phyloP scores from a whole-genome alignment of 2,888 invertebrate species.

The Sussaba pulchella region DNA sequence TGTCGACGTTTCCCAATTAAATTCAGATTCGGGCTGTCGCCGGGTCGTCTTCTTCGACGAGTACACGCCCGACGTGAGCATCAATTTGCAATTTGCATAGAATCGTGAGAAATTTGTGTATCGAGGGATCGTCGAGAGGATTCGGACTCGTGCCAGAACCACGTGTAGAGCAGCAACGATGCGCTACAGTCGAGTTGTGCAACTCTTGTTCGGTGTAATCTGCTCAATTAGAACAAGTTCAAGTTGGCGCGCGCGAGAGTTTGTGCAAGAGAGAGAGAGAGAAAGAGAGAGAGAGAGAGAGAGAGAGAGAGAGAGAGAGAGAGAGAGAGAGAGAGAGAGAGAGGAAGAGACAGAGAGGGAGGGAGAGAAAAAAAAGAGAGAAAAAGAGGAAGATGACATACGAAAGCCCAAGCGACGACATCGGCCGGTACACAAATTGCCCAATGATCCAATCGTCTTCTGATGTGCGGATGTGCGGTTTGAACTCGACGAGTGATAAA shows the following conservation, averaged over 20 bases:
- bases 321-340: too few relatives aligned
- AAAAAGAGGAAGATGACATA: too few relatives aligned
- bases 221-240: constrained; percentile 69
- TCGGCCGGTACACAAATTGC: constrained; percentile 71
- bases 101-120: constrained; percentile 68
- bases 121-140: constrained; percentile 64
- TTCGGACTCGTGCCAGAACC: constrained; percentile 50
- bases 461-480: constrained; percentile 9
- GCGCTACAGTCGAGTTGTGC: constrained; percentile 15
- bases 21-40: constrained; percentile 14
- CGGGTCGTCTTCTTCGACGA: constrained; percentile 5
- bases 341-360: too few relatives aligned
- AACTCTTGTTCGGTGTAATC: constrained; percentile 69
- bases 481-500: constrained; percentile 16
- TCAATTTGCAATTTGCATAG: constrained; percentile 69
- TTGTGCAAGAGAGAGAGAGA: constrained; percentile 51
- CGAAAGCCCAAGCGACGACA: background rate
- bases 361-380: too few relatives aligned
- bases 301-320: constrained; percentile 52
- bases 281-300: constrained; percentile 12
- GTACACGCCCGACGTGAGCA: constrained; percentile 56
- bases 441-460: constrained; percentile 70
- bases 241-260: constrained; percentile 10
- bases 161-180: constrained; percentile 35
- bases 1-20: constrained; percentile 37